Conservation (phyloP, 2,113 vertebrate species). For the Oreotragus oreotragus region DNA sequence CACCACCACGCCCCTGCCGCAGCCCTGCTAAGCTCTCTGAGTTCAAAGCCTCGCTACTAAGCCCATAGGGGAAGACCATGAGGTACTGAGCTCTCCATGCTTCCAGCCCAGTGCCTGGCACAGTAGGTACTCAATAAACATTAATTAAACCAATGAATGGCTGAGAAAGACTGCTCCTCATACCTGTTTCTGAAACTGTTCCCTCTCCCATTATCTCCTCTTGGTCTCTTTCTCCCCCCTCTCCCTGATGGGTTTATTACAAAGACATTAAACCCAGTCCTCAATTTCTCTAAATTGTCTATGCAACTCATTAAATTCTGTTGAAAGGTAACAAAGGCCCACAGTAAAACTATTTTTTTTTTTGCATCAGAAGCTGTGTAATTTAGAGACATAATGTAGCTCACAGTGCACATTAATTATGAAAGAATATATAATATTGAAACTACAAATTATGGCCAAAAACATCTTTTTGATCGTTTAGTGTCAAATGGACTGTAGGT, state of each 20-base stretch:
- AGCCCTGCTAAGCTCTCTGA: not conserved
- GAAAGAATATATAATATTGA: slow-evolving; percentile 1
- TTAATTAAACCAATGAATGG: not conserved
- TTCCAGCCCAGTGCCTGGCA: not conserved
- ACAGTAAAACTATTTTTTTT: not conserved
- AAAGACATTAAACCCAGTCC: not conserved
- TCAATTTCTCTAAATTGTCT: slow-evolving; percentile 12
- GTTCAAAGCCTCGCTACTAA: not conserved
- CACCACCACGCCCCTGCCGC: too few species aligned
- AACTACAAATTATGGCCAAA: not conserved
- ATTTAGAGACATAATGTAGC: not conserved
- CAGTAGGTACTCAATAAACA: not conserved
- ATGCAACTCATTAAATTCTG: not conserved
- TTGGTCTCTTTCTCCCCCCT: not conserved
- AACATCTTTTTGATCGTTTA: not conserved
- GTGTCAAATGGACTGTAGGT: not conserved
- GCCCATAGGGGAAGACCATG: too few species aligned
- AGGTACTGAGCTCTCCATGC: not conserved
- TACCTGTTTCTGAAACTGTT: not conserved
- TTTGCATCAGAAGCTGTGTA: not conserved
- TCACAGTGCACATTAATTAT: slow-evolving; percentile 13
- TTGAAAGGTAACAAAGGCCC: slow-evolving; percentile 32
- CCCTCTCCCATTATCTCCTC: not conserved
- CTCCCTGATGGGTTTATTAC: not conserved
- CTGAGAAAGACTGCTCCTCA: not conserved